Base-by-base conservation (phyloP, 2,113 vertebrate species). In the Rallus limicola region DNA sequence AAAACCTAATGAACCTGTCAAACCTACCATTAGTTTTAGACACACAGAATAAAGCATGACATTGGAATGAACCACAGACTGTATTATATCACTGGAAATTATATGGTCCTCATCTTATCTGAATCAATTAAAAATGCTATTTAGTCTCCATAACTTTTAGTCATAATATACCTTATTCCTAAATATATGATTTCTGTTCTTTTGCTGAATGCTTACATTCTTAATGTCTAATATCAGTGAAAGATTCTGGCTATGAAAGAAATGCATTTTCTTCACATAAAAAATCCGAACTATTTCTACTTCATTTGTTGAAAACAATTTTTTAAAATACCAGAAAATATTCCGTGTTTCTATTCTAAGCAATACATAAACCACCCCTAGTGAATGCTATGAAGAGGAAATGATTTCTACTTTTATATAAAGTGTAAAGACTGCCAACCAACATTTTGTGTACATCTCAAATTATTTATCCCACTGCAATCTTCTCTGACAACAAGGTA, bases 401-500 rank as follows among this genome's bases (percentile, higher is more conserved):
- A 91, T 94, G 4, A 91, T 92, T 96, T 85, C 62, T 91, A 52
- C 69, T 65, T 95, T 91, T 95, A 82, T 36, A 95, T 71, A 80
- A 92, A 95, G 46, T 65, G 25, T 77, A 92, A 95, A 97, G 48
- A 63, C 62, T 94, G 34, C 55, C 78, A 94, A 76, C n/a, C 40
- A 96, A 87, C 46, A 79, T 89, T 97, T 95, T 95, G 31, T 93
- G 20, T 97, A 71, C 63, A 94, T 95, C 69, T 84, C 63, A 97
- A 96, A 96, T 97, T 96, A 97, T 97, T 97, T 97, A 95, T 97
- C 81, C 23, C 67, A 40, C 56, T 93, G 52, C 67, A 97, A 80
- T 96, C 84, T 97, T 96, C 93, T 96, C 78, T 95, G 93, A 96
- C 95, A 97, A 95, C 83, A 91, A 92, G 80, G 81, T 97, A 97